Base-by-base conservation (phyloP, 2,797 vertebrate genomes). In the Tapera naevia region DNA sequence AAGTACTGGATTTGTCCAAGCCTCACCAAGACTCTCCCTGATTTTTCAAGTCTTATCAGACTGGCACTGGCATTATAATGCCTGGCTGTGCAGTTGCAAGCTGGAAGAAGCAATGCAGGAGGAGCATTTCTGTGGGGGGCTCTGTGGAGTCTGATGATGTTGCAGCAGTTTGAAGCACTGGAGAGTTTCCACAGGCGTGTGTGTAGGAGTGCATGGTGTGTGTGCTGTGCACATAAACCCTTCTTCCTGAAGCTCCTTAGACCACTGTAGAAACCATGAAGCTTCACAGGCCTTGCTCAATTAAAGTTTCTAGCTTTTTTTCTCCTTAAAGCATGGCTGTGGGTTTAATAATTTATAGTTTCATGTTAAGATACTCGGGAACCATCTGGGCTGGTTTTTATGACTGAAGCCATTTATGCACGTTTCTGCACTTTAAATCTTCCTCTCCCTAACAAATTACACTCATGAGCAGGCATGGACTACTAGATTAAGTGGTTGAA, bases 281-380 rank as follows among this genome's bases (percentile, higher is more conserved):
- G 43, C 14, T 85, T 94, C 15, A 1, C 53, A 95, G 89, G 30
- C 45, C 35, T 80, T 33, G 12, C 45, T 82, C 74, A 86, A 87
- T 69, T 56, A 82, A 82, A 88, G 9, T 17, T 57, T 82, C 46
- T 54, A 5, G 7, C 33, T 28, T 30, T 13, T 21, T 53, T n/a
- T 9, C 1, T 0, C 7, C 5, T 80, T 69, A 86, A 80, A 67
- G 14, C 21, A 62, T 37, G 43, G 17, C 17, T 90, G 78, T 80
- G 80, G 30, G 57, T 60, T 93, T 82, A 51, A 39, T 71, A 79
- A 81, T 96, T 95, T 91, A 91, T 43, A 75, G 65, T 80, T 93
- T 95, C 65, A 53, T 6, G 5, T 91, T 89, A 80, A 78, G 72
- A 95, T 79, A 60, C 14, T 57, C n/a, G 46, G 48, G 71, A 93